Base-by-base conservation (phyloP, 2,113 vertebrate genomes). In the Kryptolebias marmoratus region DNA sequence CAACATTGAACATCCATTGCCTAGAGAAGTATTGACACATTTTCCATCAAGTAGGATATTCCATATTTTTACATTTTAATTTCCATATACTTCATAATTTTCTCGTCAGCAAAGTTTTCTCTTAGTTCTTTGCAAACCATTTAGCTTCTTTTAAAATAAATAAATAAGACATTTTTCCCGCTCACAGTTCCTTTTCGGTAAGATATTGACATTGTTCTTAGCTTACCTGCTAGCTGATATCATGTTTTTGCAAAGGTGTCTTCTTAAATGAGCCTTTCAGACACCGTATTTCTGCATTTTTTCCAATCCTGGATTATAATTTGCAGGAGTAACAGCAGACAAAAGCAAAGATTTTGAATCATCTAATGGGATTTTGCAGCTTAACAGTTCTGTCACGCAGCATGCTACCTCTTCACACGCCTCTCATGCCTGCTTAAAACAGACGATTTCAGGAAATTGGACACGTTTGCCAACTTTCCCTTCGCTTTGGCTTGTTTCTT, bases 1-100 rank as follows among this genome's bases (percentile, higher is more conserved):
- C 70, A 58, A 73, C 68, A 72, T 31, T 60, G 44, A 78, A 72
- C 68, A 3, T 69, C 49, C 53, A 9, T 45, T 44, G 18, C 44
- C 45, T 50, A 48, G 28, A 73, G 57, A 27, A 68, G 4, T 62
- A 68, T 44, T 4, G 31, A 79, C 58, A 79, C 49, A 71, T 57
- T 71, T 77, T 64, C 28, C 61, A 44, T 45, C 10, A 56, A 31
- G 14, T 53, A 22, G 11, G 5, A 42, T 36, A 28, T 59, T 50
- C 7, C 1, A 68, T n/a, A 42, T 31, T 6, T 28, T 57, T 18
- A 48, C 32, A 63, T 28, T 22, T 63, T 50, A 49, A 12, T 44
- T 64, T 45, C 27, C 8, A 2, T 39, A 30, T 55, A 22, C 45
- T 14, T 71, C 44, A 48, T 45, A 4, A 22, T 64, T 36, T 39